A percentile compares a stretch with the other conserved stretches of the same genome.
Evolutionary conservation across 2,888 invertebrate species (phyloP).

Genomic region (Bombyx huttoni): DNA sequence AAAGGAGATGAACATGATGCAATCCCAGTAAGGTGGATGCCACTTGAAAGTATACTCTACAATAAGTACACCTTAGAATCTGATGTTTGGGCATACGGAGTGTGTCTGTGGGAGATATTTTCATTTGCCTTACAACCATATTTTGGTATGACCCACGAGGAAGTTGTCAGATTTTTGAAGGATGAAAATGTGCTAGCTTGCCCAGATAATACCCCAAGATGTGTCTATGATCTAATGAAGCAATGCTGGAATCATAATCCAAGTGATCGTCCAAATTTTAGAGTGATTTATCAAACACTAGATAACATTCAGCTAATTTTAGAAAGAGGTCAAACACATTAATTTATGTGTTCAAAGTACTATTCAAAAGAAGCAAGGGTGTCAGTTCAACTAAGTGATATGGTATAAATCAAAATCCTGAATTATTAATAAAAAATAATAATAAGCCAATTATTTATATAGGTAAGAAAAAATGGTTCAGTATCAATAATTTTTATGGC

Average conservation of each 20-base stretch:
- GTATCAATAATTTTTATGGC: too few species aligned
- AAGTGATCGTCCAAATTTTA: slow-evolving; percentile 87
- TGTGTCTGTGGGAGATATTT: slow-evolving; percentile 97
- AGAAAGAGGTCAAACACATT: slow-evolving; percentile 59
- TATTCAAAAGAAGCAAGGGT: neutral
- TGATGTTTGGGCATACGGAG: slow-evolving; percentile 98
- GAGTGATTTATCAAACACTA: slow-evolving; percentile 83
- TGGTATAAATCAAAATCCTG: neutral
- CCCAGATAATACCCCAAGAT: slow-evolving; percentile 90
- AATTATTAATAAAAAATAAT: neutral
- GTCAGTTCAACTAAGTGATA: neutral
- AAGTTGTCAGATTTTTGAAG: slow-evolving; percentile 94
- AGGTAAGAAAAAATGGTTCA: too few species aligned
- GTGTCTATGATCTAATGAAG: slow-evolving; percentile 93
- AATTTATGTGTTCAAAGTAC: slow-evolving; percentile 8
- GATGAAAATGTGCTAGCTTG: slow-evolving; percentile 92
- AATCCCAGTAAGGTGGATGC: slow-evolving; percentile 98
- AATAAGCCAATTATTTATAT: too few species aligned
- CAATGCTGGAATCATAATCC: slow-evolving; percentile 94
- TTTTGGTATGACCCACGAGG: slow-evolving; percentile 97
- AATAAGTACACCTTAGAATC: slow-evolving; percentile 97
- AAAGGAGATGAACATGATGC: slow-evolving; percentile 96
- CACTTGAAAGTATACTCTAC: slow-evolving; percentile 94
- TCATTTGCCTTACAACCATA: slow-evolving; percentile 97
- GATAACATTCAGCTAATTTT: slow-evolving; percentile 75